Evolutionary conservation across 2,888 invertebrate species (phyloP).

Genomic region (Phalera bucephala): DNA sequence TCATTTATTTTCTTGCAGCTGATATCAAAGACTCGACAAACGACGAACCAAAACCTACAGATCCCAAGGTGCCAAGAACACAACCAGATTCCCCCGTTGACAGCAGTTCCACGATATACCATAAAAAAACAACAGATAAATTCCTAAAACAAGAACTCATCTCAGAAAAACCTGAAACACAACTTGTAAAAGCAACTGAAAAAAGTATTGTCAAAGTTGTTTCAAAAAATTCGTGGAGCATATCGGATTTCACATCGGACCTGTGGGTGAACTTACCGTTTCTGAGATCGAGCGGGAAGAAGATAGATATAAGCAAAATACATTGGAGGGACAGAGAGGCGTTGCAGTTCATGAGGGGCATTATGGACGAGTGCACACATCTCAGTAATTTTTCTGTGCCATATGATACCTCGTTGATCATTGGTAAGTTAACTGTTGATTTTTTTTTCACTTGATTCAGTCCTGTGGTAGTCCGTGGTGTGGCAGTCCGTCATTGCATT

Average conservation of each 20-base stretch:
- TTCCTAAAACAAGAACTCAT: neutral
- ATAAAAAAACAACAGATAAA: neutral
- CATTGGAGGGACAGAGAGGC: constrained; percentile 91
- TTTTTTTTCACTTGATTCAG: too few species aligned
- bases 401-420: constrained; percentile 94
- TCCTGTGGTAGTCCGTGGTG: too few species aligned
- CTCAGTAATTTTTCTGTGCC: constrained; percentile 95
- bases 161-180: neutral
- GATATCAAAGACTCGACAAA: neutral
- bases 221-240: constrained; percentile 53
- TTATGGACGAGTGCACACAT: constrained; percentile 99
- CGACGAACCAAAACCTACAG: neutral
- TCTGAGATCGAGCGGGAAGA: constrained; percentile 54
- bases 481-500: too few species aligned
- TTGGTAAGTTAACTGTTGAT: constrained; percentile 71
- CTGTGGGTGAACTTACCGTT: constrained; percentile 68
- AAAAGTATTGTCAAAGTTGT: constrained; percentile 12
- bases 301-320: constrained; percentile 83
- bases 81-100: neutral
- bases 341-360: constrained; percentile 96
- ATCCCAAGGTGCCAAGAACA: neutral
- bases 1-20: neutral
- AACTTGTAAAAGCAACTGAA: constrained; percentile 3
- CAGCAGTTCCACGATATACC: neutral
- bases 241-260: constrained; percentile 64